These are phyloP conservation scores for Sesia bembeciformis DNA, from an alignment of 2,888 invertebrate genomes.

Conservation along the genomic window DNA sequence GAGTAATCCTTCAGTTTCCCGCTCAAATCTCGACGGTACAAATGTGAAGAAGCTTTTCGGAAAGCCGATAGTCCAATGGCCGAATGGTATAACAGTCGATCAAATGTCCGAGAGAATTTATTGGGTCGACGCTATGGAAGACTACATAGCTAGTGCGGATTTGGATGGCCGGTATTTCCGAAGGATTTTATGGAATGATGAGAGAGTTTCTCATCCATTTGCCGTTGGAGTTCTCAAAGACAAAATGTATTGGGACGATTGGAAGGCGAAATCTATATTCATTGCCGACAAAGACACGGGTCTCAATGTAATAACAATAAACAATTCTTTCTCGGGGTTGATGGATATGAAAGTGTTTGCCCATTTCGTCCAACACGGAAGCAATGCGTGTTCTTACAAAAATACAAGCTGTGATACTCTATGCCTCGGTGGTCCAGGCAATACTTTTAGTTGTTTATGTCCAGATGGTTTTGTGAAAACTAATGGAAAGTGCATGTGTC, in stretches of 20 bases:
- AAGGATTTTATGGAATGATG: slow-evolving; percentile 77
- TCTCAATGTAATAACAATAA: slow-evolving; percentile 73
- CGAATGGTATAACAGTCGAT: slow-evolving; percentile 91
- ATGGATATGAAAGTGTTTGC: slow-evolving; percentile 90
- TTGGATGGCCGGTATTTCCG: slow-evolving; percentile 80
- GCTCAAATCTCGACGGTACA: slow-evolving; percentile 86
- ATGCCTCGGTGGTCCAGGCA: slow-evolving; percentile 84
- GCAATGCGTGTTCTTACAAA: slow-evolving; percentile 78
- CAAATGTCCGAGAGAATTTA: slow-evolving; percentile 86
- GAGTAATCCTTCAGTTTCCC: slow-evolving; percentile 83
- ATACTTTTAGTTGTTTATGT: slow-evolving; percentile 82
- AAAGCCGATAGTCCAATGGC: slow-evolving; percentile 84
- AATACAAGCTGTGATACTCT: slow-evolving; percentile 80
- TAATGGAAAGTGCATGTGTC: slow-evolving; percentile 82
- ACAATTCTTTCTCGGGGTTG: slow-evolving; percentile 78
- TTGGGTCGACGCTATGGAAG: slow-evolving; percentile 89
- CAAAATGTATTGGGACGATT: slow-evolving; percentile 92
- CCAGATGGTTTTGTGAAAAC: slow-evolving; percentile 81
- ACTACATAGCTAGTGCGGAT: slow-evolving; percentile 86
- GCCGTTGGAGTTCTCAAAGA: slow-evolving; percentile 90
- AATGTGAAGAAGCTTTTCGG: slow-evolving; percentile 78
- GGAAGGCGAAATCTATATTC: slow-evolving; percentile 86
- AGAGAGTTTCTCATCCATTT: slow-evolving; percentile 86
- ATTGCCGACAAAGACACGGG: slow-evolving; percentile 86
- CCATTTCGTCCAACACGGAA: slow-evolving; percentile 83